These are phyloP conservation scores for Aphodius sticticus DNA, from an alignment of 2,888 invertebrate genomes.

Conservation along the genomic window DNA sequence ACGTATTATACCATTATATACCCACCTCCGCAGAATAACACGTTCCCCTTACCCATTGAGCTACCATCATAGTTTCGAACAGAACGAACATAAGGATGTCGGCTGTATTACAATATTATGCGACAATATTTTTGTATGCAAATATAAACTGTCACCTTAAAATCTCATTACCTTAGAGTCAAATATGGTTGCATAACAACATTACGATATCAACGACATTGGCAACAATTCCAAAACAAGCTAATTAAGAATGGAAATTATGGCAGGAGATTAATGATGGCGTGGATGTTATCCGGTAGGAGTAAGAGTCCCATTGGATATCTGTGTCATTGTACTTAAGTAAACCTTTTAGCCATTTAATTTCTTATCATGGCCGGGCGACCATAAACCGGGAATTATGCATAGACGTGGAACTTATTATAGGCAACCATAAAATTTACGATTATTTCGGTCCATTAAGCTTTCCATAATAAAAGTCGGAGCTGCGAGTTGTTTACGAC, in stretches of 20 bases:
- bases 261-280: not conserved
- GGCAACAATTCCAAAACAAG: not conserved
- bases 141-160: no score
- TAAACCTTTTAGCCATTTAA: slow-evolving; percentile 38
- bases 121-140: no score
- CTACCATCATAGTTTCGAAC: no score
- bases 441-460: slow-evolving; percentile 53
- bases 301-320: slow-evolving; percentile 9
- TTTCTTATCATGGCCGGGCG: slow-evolving; percentile 34
- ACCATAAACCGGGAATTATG: slow-evolving; percentile 42
- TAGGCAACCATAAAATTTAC: slow-evolving; percentile 50
- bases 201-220: not conserved
- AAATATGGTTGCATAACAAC: no score
- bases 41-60: no score
- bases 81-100: no score
- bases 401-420: slow-evolving; percentile 47
- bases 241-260: slow-evolving; percentile 15
- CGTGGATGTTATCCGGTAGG: slow-evolving; percentile 11
- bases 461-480: slow-evolving; percentile 54
- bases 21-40: not conserved
- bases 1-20: not conserved
- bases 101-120: no score
- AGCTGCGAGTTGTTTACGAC: slow-evolving; percentile 50
- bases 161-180: no score
- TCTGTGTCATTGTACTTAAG: slow-evolving; percentile 35